A percentile compares a stretch with the other conserved stretches of the same genome.
Evolutionary conservation across 1,140 invertebrate genomes (phyloP).

Genomic region (Leptinotarsa defecta): DNA sequence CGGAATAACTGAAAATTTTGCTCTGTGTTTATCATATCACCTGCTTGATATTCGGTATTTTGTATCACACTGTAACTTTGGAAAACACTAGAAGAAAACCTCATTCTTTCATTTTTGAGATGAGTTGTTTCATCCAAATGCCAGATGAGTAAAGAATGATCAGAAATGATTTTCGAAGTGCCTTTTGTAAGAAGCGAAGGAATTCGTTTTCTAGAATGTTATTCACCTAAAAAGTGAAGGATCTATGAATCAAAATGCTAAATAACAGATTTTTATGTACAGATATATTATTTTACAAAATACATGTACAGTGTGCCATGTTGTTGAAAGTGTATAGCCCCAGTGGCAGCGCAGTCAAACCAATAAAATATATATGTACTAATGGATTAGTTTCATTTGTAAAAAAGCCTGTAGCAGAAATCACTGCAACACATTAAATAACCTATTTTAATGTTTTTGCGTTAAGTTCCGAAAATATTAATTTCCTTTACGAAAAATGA

Average conservation of each 20-base stretch:
- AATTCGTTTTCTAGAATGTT: conserved; percentile 41
- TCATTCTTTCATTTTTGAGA: conserved; percentile 1
- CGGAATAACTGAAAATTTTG: too few species aligned
- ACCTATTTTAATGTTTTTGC: too few species aligned
- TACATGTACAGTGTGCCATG: conserved; percentile 56
- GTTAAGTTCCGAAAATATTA: too few species aligned
- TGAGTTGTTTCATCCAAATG: neutral
- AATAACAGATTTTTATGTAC: conserved; percentile 46
- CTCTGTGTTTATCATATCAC: too few species aligned
- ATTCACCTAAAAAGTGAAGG: conserved; percentile 45
- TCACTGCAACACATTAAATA: too few species aligned
- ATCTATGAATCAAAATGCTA: conserved; percentile 47
- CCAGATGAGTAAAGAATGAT: conserved; percentile 29
- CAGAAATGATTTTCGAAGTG: conserved; percentile 41
- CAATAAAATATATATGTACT: conserved; percentile 49
- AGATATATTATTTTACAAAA: conserved; percentile 55
- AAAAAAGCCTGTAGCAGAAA: neutral
- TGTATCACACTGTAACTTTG: neutral
- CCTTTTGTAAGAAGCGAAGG: conserved; percentile 39
- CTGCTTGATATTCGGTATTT: neutral
- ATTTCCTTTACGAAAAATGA: too few species aligned
- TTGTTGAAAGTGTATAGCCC: conserved; percentile 53
- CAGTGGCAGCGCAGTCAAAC: conserved; percentile 50
- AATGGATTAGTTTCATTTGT: conserved; percentile 4
- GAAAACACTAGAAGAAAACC: neutral